Evolutionary conservation across 2,888 invertebrate species (phyloP).

Genomic region (Caenorhabditis sulstoni): DNA sequence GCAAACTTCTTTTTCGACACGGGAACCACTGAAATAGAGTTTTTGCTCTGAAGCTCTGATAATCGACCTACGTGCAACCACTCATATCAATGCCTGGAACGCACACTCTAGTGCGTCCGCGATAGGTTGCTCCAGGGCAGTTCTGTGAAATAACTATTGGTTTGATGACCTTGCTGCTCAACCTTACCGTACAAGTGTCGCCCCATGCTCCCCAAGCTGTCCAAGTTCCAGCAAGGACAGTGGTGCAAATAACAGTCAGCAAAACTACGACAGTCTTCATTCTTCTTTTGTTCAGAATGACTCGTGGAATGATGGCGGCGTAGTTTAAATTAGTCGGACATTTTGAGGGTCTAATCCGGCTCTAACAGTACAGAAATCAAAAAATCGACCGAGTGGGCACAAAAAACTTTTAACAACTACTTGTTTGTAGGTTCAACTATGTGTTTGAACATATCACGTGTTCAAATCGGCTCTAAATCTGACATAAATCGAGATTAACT

Average conservation of each 20-base stretch:
- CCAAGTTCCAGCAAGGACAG: constrained; percentile 46
- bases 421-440: constrained; percentile 26
- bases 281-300: constrained; percentile 12
- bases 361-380: constrained; percentile 33
- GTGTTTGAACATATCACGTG: constrained; percentile 24
- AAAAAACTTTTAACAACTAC: constrained; percentile 10
- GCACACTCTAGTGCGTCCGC: constrained; percentile 58
- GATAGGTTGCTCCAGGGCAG: constrained; percentile 44
- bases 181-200: constrained; percentile 49
- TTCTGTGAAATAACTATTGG: too few species aligned
- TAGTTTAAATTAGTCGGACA: constrained; percentile 38
- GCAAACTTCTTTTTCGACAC: constrained; percentile 43
- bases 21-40: constrained; percentile 25
- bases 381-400: constrained; percentile 10
- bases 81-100: constrained; percentile 46
- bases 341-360: constrained; percentile 43
- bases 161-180: too few species aligned
- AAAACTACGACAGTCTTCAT: constrained; percentile 44
- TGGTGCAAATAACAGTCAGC: constrained; percentile 30
- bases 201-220: constrained; percentile 49
- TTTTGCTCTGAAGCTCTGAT: too few species aligned
- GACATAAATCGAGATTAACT: constrained; percentile 38
- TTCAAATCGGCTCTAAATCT: constrained; percentile 17
- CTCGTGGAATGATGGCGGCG: neutral
- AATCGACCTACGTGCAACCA: constrained; percentile 33